Evolutionary conservation across 2,113 vertebrate species (phyloP), one percentile per base, ranked within the genome.

Genomic region (Oreamnos americanus): DNA sequence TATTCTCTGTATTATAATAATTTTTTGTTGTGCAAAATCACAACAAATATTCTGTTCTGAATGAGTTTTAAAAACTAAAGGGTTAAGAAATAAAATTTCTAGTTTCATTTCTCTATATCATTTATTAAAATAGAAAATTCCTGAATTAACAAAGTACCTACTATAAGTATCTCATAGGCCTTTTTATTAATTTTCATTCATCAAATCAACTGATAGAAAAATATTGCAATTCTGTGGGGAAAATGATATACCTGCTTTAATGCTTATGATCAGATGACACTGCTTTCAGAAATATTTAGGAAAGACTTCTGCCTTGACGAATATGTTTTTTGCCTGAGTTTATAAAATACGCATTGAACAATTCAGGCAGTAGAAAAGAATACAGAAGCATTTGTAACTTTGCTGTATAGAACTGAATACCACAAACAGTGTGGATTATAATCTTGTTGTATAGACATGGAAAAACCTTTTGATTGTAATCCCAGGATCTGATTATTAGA

Each of bases 151-250:
- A 98, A 92, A 58, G 1, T 3, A 86, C 82, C 92, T 95, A 74
- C 43, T 85, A 60, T 95, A 98, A 97, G 57, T 71, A 51, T 96
- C 33, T 95, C 81, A 96, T 86, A 97, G 91, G 30, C 10, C 58
- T 86, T 98, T 97, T 93, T n/a, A 98, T 91, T 98, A 98, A 87
- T 64, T 90, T 92, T 33, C 62, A 60, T 83, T 96, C 33, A 30
- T 88, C 43, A 26, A 91, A 92, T 89, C 74, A 96, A 21, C 7
- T 95, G 87, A 90, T 84, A 97, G 96, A 21, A 88, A 97, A 93
- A 33, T 91, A 78, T 36, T 30, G 43, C 87, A 96, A 6, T 94
- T 97, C 86, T 92, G 49, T 95, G 14, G 11, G 6, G 1, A 98
- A 98, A 98, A 93, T 97, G 49, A 36, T 88, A 47, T 5, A 96